phyloP scores from a whole-genome alignment of 2,888 invertebrate genomes.

The Synergus laeviventris region DNA sequence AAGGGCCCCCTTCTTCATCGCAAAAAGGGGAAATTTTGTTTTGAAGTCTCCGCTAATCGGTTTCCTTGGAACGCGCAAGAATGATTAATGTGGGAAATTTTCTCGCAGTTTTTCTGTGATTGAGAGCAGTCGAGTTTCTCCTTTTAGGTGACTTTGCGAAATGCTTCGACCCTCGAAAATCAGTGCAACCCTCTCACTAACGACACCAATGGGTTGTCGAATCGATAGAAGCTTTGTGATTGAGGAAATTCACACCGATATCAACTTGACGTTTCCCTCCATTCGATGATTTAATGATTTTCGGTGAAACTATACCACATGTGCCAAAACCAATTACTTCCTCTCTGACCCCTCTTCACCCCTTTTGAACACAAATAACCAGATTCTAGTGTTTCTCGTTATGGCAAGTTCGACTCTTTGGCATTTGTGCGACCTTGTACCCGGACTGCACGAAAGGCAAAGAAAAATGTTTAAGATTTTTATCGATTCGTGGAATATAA shows the following conservation, averaged over 20 bases:
- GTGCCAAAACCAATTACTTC: neutral
- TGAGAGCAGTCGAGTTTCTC: neutral
- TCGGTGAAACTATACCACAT: constrained; percentile 3
- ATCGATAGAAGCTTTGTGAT: neutral
- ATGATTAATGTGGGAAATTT: neutral
- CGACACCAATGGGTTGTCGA: neutral
- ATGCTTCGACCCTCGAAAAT: neutral
- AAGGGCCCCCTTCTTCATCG: too few relatives aligned
- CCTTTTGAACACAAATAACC: neutral
- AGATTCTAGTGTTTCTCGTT: neutral
- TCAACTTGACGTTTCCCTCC: neutral
- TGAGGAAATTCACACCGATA: constrained; percentile 9
- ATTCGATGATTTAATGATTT: constrained; percentile 6
- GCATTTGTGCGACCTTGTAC: constrained; percentile 25
- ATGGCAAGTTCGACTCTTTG: neutral
- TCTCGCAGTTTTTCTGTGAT: neutral
- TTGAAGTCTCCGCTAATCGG: neutral
- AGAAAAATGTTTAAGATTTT: constrained; percentile 25
- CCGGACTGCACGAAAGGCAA: constrained; percentile 26
- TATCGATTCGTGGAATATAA: neutral
- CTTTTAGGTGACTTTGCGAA: neutral
- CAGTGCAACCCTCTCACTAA: constrained; percentile 11
- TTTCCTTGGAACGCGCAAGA: neutral
- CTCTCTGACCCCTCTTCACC: neutral
- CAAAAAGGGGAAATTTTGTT: neutral